Conservation (phyloP, 2,888 invertebrate species). For the Caenorhabditis doughertyi region DNA sequence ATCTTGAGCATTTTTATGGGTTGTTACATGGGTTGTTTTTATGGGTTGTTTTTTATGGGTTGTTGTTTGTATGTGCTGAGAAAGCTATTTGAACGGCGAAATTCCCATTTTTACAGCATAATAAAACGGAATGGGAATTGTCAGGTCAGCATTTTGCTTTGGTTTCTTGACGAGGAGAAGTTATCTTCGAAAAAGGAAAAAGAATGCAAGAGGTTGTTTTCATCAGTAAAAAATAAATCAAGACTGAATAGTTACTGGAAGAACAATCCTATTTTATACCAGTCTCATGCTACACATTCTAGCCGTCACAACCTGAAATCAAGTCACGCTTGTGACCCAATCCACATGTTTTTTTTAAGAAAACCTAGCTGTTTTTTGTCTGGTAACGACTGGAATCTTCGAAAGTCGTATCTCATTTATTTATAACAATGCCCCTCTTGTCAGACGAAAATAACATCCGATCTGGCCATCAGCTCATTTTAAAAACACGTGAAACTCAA, state of each 20-base stretch:
- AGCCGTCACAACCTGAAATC: neutral
- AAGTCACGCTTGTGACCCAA: constrained; percentile 17
- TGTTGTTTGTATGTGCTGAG: neutral
- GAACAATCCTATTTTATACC: constrained; percentile 3
- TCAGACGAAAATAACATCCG: neutral
- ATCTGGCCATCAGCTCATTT: neutral
- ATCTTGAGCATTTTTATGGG: too few species aligned
- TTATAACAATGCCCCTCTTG: neutral
- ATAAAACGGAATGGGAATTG: neutral
- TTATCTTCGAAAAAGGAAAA: neutral
- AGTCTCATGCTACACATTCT: constrained; percentile 4
- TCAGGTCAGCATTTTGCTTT: constrained; percentile 10
- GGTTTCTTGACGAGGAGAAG: neutral
- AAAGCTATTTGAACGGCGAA: neutral
- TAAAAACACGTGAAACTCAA: constrained; percentile 40
- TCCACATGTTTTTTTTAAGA: neutral
- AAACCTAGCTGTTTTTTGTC: constrained; percentile 25
- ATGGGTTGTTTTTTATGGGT: too few species aligned
- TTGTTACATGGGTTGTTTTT: too few species aligned
- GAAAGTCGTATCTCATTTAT: constrained; percentile 16
- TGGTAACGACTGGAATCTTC: constrained; percentile 4
- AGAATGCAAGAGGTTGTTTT: neutral
- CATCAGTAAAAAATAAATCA: neutral
- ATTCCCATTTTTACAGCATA: neutral
- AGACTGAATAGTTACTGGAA: too few species aligned